These are phyloP conservation scores for Australoheros facetus DNA, from an alignment of 2,797 vertebrate genomes.

Conservation along the genomic window DNA sequence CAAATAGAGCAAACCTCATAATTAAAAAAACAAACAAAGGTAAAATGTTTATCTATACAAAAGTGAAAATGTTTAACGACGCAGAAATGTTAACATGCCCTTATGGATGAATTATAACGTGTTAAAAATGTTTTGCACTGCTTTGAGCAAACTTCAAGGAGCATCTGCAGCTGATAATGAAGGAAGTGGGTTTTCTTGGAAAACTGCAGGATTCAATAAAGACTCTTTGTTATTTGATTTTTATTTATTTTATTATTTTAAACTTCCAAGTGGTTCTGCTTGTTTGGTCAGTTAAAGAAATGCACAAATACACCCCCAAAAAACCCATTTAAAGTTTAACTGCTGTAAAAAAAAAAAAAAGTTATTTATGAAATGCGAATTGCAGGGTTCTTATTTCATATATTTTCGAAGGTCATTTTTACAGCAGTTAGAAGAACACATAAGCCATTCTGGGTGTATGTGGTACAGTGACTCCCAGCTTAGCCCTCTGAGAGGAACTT, in stretches of 20 bases:
- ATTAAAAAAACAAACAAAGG: neutral
- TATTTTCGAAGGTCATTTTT: conserved; percentile 25
- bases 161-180: conserved; percentile 15
- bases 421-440: conserved; percentile 57
- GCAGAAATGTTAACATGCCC: conserved; percentile 9
- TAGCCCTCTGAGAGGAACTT: neutral
- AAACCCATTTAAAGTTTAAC: neutral
- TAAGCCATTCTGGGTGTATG: conserved; percentile 59
- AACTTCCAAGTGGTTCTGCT: conserved; percentile 28
- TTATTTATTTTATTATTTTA: neutral
- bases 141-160: conserved; percentile 27
- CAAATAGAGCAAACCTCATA: conserved; percentile 8
- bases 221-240: neutral
- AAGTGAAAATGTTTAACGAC: neutral
- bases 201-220: conserved; percentile 6
- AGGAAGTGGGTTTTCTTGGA: neutral
- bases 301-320: conserved; percentile 25
- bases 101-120: neutral
- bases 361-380: neutral
- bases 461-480: conserved; percentile 37
- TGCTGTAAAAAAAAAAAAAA: conserved; percentile 18
- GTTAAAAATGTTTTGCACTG: conserved; percentile 22
- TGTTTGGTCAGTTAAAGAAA: conserved; percentile 26
- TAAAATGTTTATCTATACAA: neutral
- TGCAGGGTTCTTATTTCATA: neutral